Conservation (phyloP, 2,888 invertebrate genomes). For the Antitype chi region DNA sequence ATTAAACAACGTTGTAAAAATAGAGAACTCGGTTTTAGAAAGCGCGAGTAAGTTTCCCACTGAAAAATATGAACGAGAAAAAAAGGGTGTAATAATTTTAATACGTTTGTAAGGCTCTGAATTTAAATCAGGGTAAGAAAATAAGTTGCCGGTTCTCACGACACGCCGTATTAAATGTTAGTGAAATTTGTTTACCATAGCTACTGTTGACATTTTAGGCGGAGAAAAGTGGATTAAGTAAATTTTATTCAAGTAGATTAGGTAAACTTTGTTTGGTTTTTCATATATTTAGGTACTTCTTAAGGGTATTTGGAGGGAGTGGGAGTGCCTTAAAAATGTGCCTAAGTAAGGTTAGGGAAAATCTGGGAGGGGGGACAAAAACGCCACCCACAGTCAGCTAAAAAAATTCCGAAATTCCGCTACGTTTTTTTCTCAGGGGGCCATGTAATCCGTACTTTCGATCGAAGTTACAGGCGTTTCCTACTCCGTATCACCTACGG, state of each 20-base stretch:
- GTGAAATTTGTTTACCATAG: slow-evolving; percentile 47
- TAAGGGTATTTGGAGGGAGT: background rate
- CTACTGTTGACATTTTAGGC: slow-evolving; percentile 37
- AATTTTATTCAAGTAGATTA: slow-evolving; percentile 57
- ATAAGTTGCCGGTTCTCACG: slow-evolving; percentile 55
- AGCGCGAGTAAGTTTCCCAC: slow-evolving; percentile 28
- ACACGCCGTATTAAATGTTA: slow-evolving; percentile 56
- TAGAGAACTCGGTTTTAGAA: slow-evolving; percentile 30
- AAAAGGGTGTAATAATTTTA: slow-evolving; percentile 50
- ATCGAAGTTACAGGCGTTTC: no score
- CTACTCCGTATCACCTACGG: no score
- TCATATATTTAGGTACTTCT: slow-evolving; percentile 29
- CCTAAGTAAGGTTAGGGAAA: background rate
- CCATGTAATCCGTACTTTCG: no score
- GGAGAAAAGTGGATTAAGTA: slow-evolving; percentile 41
- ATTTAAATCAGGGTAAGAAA: slow-evolving; percentile 57
- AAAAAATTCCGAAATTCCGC: background rate
- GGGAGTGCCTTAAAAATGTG: background rate
- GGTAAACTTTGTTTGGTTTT: slow-evolving; percentile 46
- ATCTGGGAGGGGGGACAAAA: background rate
- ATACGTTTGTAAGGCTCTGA: slow-evolving; percentile 56
- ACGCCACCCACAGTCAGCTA: no score
- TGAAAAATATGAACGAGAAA: slow-evolving; percentile 17
- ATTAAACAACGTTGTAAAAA: slow-evolving; percentile 53
- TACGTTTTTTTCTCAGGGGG: background rate